Percentiles rank a stretch among this genome's conserved stretches.
Conservation (phyloP, 2,113 vertebrate species). For the Melanerpes aurifrons region DNA sequence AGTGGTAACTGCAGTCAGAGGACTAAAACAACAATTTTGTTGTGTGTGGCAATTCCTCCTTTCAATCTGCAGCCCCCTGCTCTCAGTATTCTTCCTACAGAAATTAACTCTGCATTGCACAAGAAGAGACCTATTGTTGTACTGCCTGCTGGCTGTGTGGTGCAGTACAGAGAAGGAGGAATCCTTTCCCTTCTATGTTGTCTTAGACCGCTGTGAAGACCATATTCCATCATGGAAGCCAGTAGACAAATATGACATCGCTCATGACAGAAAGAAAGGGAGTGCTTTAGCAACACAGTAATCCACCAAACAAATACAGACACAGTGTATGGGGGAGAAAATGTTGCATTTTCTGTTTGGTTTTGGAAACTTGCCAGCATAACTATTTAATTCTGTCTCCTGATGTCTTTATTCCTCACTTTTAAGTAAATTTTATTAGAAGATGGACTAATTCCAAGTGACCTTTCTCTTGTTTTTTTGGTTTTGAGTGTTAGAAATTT, state of each 20-base stretch:
- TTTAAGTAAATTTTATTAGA: not conserved
- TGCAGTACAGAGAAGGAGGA: not conserved
- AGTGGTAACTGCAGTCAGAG: not conserved
- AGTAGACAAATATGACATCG: not conserved
- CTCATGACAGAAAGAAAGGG: not conserved
- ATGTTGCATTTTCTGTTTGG: not conserved
- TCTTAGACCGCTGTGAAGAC: not conserved
- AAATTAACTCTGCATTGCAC: not conserved
- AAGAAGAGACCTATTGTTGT: not conserved
- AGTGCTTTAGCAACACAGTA: not conserved
- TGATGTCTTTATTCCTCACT: not conserved
- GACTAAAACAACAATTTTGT: not conserved
- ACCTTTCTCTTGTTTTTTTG: not conserved
- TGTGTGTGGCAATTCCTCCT: not conserved
- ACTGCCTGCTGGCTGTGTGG: not conserved
- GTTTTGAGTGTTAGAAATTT: not conserved
- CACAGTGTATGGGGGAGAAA: rapidly evolving
- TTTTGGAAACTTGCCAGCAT: not conserved
- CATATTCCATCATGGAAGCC: not conserved
- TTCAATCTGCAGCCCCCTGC: not conserved
- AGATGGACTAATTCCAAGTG: not conserved
- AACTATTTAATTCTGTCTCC: not conserved
- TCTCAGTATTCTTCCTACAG: not conserved
- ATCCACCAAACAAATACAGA: not conserved
- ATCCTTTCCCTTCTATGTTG: not conserved